Evolutionary conservation across 2,113 vertebrate genomes (phyloP).

Genomic region (Spheniscus mendiculus): DNA sequence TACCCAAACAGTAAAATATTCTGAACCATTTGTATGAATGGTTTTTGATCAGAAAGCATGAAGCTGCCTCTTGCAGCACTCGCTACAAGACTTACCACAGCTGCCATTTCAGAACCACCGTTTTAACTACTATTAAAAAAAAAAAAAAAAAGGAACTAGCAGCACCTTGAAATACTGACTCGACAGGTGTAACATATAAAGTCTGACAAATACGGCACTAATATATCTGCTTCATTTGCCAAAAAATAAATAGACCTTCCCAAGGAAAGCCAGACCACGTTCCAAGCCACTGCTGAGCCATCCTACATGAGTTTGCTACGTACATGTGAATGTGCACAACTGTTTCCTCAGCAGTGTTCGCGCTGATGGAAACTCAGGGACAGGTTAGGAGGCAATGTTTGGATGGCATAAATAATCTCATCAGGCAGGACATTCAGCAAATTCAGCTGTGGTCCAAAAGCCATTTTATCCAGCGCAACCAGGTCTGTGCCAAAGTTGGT

Average conservation of each 20-base stretch:
- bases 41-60: background rate
- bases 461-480: background rate
- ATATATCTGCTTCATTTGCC: background rate
- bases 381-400: background rate
- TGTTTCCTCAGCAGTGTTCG: background rate
- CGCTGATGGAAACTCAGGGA: background rate
- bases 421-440: background rate
- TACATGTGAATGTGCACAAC: background rate
- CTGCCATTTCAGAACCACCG: background rate
- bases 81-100: background rate
- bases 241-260: background rate
- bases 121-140: background rate
- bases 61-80: background rate
- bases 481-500: background rate
- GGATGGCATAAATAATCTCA: background rate
- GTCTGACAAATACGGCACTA: background rate
- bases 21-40: background rate
- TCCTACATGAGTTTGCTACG: background rate
- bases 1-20: background rate
- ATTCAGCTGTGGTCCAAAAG: background rate
- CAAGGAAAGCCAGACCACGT: background rate
- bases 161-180: background rate
- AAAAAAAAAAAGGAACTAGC: background rate
- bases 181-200: background rate
- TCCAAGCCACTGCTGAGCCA: background rate